Conservation (phyloP, 2,113 vertebrate genomes). For the Tyrannus savana region DNA sequence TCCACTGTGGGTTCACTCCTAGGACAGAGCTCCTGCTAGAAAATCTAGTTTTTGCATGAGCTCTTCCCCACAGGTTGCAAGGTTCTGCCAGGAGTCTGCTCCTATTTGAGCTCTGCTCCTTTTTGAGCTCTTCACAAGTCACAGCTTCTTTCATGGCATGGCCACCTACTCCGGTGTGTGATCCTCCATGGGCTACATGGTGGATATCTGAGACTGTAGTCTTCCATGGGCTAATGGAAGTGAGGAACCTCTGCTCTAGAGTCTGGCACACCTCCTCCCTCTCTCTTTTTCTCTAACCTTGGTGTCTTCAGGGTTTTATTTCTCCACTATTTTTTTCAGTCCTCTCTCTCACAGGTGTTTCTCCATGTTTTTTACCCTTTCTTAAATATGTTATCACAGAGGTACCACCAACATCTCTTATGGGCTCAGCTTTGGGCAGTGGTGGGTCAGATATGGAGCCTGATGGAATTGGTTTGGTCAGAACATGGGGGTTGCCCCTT, state of each 20-base stretch:
- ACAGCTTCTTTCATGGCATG: rapidly evolving
- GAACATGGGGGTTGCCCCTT: not conserved
- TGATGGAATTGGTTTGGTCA: not conserved
- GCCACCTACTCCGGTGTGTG: not conserved
- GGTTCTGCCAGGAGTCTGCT: not conserved
- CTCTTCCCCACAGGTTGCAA: not conserved
- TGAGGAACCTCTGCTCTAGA: not conserved
- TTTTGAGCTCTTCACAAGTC: rapidly evolving
- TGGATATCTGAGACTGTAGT: not conserved
- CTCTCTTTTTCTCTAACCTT: not conserved
- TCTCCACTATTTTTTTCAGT: not conserved
- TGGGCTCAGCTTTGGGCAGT: not conserved
- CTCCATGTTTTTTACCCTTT: not conserved
- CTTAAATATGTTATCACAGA: not conserved
- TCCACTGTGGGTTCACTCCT: not conserved
- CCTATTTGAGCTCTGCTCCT: not conserved
- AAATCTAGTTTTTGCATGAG: not conserved
- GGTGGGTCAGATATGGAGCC: not conserved
- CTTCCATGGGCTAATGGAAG: not conserved
- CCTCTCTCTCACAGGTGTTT: not conserved
- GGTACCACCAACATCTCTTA: rapidly evolving
- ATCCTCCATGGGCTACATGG: not conserved
- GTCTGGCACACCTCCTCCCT: not conserved
- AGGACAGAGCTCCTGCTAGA: not conserved
- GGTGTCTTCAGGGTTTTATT: not conserved